phyloP scores from a whole-genome alignment of 1,140 invertebrate genomes.

The Drosophila ohnishii region DNA sequence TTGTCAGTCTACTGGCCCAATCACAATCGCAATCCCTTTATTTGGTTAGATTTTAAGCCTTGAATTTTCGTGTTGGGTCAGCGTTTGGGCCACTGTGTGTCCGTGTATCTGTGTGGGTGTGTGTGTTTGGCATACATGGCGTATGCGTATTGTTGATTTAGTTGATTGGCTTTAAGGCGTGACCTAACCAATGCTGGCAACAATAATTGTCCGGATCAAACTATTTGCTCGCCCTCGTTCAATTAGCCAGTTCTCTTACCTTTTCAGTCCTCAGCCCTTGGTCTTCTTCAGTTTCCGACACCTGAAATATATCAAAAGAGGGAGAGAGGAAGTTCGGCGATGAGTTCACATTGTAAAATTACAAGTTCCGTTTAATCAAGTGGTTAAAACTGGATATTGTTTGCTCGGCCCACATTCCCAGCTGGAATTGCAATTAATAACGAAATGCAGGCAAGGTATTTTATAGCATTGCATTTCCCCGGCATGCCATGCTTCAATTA shows the following conservation, averaged over 20 bases:
- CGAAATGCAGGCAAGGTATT: constrained; percentile 6
- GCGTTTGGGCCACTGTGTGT: constrained; percentile 12
- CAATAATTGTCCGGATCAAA: constrained; percentile 67
- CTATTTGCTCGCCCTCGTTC: constrained; percentile 49
- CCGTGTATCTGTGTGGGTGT: constrained; percentile 20
- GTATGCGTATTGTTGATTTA: constrained; percentile 73
- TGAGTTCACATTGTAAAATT: constrained; percentile 25
- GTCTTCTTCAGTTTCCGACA: constrained; percentile 14
- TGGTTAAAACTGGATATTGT: constrained; percentile 24
- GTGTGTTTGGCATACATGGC: constrained; percentile 51
- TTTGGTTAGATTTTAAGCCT: constrained; percentile 59
- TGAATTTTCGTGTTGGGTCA: constrained; percentile 57
- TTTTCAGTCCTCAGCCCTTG: constrained; percentile 15
- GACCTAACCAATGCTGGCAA: constrained; percentile 49
- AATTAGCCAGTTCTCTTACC: constrained; percentile 56
- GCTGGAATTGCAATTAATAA: constrained; percentile 26
- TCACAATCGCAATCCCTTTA: constrained; percentile 23
- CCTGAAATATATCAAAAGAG: constrained; percentile 16
- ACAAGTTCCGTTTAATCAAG: constrained; percentile 35
- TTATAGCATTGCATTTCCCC: neutral
- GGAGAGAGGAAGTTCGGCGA: constrained; percentile 22
- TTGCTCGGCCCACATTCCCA: constrained; percentile 12
- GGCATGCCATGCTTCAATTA: constrained; percentile 25
- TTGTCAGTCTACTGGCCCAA: constrained; percentile 41
- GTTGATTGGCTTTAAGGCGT: constrained; percentile 73